Conservation (phyloP, 1,140 invertebrate species). For the Ganaspis sp. region DNA sequence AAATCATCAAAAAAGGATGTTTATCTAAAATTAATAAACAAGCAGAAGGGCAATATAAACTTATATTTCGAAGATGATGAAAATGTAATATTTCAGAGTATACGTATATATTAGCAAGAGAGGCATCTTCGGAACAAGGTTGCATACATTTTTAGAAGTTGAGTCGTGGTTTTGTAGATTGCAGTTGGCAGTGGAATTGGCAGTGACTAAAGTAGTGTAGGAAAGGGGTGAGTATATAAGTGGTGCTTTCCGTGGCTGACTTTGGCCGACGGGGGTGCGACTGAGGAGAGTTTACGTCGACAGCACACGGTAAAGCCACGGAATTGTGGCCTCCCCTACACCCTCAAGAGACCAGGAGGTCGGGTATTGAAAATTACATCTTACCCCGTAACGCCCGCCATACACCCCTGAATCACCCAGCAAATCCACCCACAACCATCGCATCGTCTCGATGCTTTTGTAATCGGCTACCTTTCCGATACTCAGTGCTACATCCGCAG, state of each 20-base stretch:
- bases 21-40: too few relatives aligned
- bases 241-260: constrained; percentile 66
- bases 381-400: constrained; percentile 60
- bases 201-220: constrained; percentile 53
- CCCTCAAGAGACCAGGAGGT: constrained; percentile 66
- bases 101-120: not conserved
- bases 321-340: constrained; percentile 70
- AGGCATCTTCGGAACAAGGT: not conserved
- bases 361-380: constrained; percentile 75
- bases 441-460: constrained; percentile 55
- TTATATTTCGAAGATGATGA: too few relatives aligned
- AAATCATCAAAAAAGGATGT: too few relatives aligned
- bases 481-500: constrained; percentile 35
- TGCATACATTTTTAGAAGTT: not conserved
- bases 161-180: not conserved
- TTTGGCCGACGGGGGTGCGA: constrained; percentile 64
- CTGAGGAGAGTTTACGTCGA: constrained; percentile 74
- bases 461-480: constrained; percentile 59
- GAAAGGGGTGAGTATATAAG: constrained; percentile 61
- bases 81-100: too few relatives aligned
- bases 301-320: constrained; percentile 71
- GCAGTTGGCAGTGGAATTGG: constrained; percentile 51
- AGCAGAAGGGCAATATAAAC: too few relatives aligned
- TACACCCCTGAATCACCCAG: constrained; percentile 32
- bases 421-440: constrained; percentile 32